These are phyloP conservation scores for Nymphalis io DNA, from an alignment of 1,140 invertebrate genomes.

Conservation along the genomic window DNA sequence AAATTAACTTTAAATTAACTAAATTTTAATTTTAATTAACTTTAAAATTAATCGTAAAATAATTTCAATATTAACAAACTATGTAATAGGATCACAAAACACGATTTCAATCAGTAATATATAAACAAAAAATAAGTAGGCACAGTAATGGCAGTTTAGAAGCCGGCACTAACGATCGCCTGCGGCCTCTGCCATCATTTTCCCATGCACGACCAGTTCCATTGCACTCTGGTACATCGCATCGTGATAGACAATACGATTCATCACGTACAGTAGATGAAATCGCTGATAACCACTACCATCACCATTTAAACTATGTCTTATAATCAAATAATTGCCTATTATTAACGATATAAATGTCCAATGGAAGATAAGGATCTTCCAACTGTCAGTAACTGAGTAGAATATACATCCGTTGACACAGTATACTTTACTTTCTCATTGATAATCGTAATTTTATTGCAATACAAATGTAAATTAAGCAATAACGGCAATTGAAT, in stretches of 20 bases:
- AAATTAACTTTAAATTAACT: too few species aligned
- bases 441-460: constrained; percentile 14
- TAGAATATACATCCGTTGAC: too few species aligned
- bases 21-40: too few species aligned
- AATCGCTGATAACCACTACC: background rate
- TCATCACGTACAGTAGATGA: background rate
- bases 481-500: constrained; percentile 6
- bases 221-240: background rate
- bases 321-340: background rate
- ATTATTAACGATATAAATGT: too few species aligned
- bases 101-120: too few species aligned
- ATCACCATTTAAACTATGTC: background rate
- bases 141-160: background rate
- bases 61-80: too few species aligned
- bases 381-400: too few species aligned
- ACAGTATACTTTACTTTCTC: background rate
- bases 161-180: background rate
- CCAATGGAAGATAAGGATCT: too few species aligned
- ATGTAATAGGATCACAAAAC: too few species aligned
- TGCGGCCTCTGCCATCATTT: constrained; percentile 12
- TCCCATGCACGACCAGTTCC: background rate
- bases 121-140: background rate
- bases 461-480: constrained; percentile 9
- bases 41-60: too few species aligned
- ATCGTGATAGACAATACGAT: constrained; percentile 8